Conservation (phyloP, 2,888 invertebrate species). For the Caenorhabditis sp. region DNA sequence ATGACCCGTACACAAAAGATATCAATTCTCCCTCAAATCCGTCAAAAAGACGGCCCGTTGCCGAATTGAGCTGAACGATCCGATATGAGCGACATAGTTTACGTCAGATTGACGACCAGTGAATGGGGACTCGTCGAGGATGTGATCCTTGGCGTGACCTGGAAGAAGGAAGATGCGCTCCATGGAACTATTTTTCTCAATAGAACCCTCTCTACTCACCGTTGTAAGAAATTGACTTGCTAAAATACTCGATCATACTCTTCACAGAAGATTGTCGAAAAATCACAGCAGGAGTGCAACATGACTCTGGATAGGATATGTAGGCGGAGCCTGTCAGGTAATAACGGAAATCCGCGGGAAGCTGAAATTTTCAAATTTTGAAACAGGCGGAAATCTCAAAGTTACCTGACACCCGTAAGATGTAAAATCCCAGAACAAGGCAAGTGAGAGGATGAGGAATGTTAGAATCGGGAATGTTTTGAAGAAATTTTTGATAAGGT, state of each 20-base stretch:
- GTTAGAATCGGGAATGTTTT: slow-evolving; percentile 34
- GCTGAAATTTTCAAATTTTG: slow-evolving; percentile 49
- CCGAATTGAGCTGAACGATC: slow-evolving; percentile 67
- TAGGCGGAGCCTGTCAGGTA: slow-evolving; percentile 71
- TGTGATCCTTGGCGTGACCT: slow-evolving; percentile 75
- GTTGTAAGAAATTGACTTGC: slow-evolving; percentile 2
- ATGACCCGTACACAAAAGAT: not conserved
- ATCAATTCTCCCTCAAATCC: slow-evolving; percentile 25
- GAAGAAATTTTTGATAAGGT: slow-evolving; percentile 9
- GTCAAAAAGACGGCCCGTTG: slow-evolving; percentile 47
- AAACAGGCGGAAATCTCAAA: not conserved
- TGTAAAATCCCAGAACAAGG: slow-evolving; percentile 34
- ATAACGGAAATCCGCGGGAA: slow-evolving; percentile 69
- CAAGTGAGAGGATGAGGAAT: slow-evolving; percentile 19
- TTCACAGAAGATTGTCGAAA: slow-evolving; percentile 57
- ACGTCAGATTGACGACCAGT: slow-evolving; percentile 69
- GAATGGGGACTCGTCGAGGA: slow-evolving; percentile 74
- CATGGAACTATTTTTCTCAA: too few species aligned
- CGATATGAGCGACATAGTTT: slow-evolving; percentile 75
- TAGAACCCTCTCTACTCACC: slow-evolving; percentile 20
- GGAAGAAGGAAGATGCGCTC: slow-evolving; percentile 1
- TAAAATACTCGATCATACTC: slow-evolving; percentile 55
- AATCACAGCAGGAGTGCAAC: slow-evolving; percentile 77
- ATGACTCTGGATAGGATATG: slow-evolving; percentile 73
- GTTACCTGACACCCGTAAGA: slow-evolving; percentile 43